A percentile compares a stretch with the other conserved stretches of the same genome.
Evolutionary conservation across 2,888 invertebrate genomes (phyloP).

Genomic region (Vandiemenella viatica): DNA sequence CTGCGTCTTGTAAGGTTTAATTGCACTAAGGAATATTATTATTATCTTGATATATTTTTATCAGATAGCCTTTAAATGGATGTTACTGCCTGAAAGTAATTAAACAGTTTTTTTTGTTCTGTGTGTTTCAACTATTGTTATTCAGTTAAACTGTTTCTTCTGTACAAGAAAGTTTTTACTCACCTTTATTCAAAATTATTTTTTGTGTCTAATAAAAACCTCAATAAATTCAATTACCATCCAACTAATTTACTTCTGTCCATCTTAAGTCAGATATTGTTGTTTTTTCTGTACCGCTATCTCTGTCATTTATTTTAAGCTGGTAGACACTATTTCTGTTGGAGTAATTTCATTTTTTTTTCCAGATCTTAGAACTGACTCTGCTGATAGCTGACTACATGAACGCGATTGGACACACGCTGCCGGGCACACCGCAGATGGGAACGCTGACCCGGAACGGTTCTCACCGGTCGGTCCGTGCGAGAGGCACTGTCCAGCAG

Average conservation of each 20-base stretch:
- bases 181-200: not conserved
- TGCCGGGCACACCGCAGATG: conserved; percentile 63
- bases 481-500: conserved; percentile 2
- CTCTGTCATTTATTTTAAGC: not conserved
- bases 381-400: conserved; percentile 86
- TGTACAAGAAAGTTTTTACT: conserved; percentile 1
- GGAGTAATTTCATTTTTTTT: too few relatives aligned
- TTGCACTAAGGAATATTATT: too few relatives aligned
- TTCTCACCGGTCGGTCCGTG: conserved; percentile 43
- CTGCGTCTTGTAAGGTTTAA: too few relatives aligned
- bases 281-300: not conserved
- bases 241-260: not conserved
- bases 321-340: too few relatives aligned
- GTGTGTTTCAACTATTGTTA: too few relatives aligned
- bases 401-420: conserved; percentile 65
- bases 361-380: conserved; percentile 74
- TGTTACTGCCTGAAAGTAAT: too few relatives aligned
- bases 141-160: too few relatives aligned
- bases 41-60: too few relatives aligned
- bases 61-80: too few relatives aligned
- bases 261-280: not conserved
- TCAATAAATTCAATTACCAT: too few relatives aligned
- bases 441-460: conserved; percentile 60
- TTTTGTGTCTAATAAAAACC: not conserved
- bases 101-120: too few relatives aligned